These are phyloP conservation scores for Stigmatopora nigra DNA, from an alignment of 2,113 vertebrate genomes.

Conservation along the genomic window DNA sequence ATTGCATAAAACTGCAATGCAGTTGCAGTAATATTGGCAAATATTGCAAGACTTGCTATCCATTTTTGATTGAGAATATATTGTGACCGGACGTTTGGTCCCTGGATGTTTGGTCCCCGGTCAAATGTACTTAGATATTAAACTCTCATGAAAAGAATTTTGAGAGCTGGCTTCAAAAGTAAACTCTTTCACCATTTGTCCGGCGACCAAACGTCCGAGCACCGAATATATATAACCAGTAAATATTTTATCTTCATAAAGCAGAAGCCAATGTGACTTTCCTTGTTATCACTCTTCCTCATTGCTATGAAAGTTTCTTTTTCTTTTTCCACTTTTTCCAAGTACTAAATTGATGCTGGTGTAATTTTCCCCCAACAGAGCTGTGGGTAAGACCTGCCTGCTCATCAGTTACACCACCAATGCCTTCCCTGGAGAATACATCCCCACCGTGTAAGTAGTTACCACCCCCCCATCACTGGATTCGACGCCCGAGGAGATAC, in stretches of 20 bases:
- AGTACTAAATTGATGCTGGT: not conserved
- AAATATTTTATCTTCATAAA: not conserved
- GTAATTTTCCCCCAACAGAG: slow-evolving; percentile 66
- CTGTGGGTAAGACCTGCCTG: slow-evolving; percentile 98
- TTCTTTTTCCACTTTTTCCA: not conserved
- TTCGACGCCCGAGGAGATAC: not conserved
- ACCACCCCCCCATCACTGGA: not conserved
- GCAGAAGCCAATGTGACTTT: not conserved
- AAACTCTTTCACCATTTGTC: too few relatives aligned
- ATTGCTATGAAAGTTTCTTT: not conserved
- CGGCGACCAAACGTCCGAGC: too few relatives aligned
- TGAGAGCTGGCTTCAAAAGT: too few relatives aligned
- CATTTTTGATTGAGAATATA: too few relatives aligned
- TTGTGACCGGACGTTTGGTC: too few relatives aligned
- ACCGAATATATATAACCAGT: too few relatives aligned
- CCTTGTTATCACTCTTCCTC: not conserved
- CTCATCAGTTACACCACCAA: slow-evolving; percentile 99
- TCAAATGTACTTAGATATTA: too few relatives aligned
- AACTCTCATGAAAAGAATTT: too few relatives aligned
- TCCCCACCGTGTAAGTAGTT: slow-evolving; percentile 94
- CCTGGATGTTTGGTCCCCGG: too few relatives aligned
- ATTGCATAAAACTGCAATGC: too few relatives aligned
- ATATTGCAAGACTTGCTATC: too few relatives aligned
- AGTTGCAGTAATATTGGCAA: too few relatives aligned
- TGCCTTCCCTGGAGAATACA: slow-evolving; percentile 97